A percentile compares a stretch with the other conserved stretches of the same genome.
Conservation (phyloP, 92 coral and sea anemone genomes). For the Umimayanthus chanpuru region DNA sequence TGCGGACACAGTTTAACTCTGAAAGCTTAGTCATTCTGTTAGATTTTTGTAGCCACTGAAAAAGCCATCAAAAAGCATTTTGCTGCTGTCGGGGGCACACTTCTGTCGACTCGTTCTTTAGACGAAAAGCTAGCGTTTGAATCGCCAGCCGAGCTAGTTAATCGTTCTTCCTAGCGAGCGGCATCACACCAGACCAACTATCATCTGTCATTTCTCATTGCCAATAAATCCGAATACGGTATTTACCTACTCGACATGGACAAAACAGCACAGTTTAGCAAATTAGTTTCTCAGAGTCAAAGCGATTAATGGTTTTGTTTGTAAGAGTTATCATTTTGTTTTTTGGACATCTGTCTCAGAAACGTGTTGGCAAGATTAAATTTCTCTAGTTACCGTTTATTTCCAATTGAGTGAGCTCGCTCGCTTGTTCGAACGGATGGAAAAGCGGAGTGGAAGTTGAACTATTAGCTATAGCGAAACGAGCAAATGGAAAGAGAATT, state of each 20-base stretch:
- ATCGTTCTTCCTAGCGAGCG: not conserved
- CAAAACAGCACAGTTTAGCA: not conserved
- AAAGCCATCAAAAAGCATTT: not conserved
- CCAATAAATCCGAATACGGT: not conserved
- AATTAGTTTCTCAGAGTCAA: not conserved
- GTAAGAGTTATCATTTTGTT: not conserved
- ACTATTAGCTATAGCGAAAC: not conserved
- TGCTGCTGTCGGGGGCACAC: not conserved
- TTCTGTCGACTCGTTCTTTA: not conserved
- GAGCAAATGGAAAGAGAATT: not conserved
- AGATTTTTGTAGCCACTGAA: too few relatives aligned
- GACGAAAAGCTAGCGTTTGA: not conserved
- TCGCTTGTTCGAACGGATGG: not conserved
- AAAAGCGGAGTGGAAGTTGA: not conserved
- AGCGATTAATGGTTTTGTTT: not conserved
- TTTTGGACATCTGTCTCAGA: too few relatives aligned
- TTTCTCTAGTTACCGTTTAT: not conserved
- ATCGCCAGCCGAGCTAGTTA: not conserved
- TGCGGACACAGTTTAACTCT: not conserved
- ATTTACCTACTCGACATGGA: not conserved
- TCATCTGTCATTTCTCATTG: not conserved
- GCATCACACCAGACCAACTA: not conserved
- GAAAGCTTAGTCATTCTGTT: not conserved
- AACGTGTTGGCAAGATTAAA: not conserved
- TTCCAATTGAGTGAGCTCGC: not conserved